Evolutionary conservation across 2,888 invertebrate genomes (phyloP), one percentile per base, ranked within the genome.

Genomic region (Philereme transversata): DNA sequence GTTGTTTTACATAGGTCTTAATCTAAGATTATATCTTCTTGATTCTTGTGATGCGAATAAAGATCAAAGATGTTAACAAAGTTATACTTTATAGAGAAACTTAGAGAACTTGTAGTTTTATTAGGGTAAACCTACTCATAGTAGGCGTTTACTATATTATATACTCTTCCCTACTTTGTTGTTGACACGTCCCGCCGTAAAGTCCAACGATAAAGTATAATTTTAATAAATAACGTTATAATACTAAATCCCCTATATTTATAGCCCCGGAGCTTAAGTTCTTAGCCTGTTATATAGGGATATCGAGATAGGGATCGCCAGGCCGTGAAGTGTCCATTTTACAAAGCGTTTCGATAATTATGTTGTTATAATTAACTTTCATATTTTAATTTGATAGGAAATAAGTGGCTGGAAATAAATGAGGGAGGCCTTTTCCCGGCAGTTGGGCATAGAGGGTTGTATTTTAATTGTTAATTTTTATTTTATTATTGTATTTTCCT

Each of bases 211-310:
- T 68, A 67, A 67, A 64, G 55, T 65, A 64, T 66, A 67, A 72
- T 74, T 71, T 68, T 47, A 65, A 62, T 62, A 64, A 64, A 59
- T 63, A 62, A 53, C 54, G 49, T 54, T 55, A 55, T 56, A 53
- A 51, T 55, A 64, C 64, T 51, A 64, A 61, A 66, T 58, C 47
- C 63, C 48, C 60, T 46, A 60, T 65, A 62, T 73, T 75, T 75
- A 71, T 71, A 64, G 68, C 66, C 66, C 41, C 65, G 51, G 64
- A 64, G 65, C 52, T 64, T 62, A 60, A 59, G 63, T 63, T 59
- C 55, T 53, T 61, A 56, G 40, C 47, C 33, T 53, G 34, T 49
- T 62, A 61, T 64, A 58, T 60, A 53, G 50, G 51, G 56, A 57
- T 57, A 57, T 49, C 43, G 22, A 57, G 59, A 59, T 67, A 63